Base-by-base conservation (phyloP, 2,113 vertebrate species). In the Thinocorus orbignyianus region DNA sequence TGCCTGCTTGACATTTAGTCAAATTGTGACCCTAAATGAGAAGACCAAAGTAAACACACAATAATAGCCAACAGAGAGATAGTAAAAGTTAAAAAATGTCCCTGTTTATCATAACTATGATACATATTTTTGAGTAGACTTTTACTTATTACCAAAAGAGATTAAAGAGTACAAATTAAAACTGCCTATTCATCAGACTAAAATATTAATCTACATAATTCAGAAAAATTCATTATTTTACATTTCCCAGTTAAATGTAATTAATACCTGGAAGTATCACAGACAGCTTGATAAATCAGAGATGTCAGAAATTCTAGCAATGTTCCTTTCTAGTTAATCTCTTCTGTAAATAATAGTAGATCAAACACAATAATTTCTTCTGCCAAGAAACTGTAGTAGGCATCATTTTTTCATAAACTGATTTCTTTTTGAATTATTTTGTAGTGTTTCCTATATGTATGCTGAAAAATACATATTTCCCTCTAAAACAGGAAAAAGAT, bases 131-230 rank as follows among this genome's bases (percentile, higher is more conserved):
- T 69, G 41, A 81, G 48, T 72, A 10, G 30, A 73, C 1, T 69
- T 83, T 48, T 77, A 41, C 10, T 79, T 81, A 61, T 62, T 79
- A 51, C 18, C 17, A 84, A 44, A 88, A 52, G 24, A 71, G 23
- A 55, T 61, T 44, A 55, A 44, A 69, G 26, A 49, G 3, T 11
- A 74, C 4, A 60, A 65, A 17, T 82, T 83, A 71, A 83, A 85
- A 87, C 6, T 64, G 6, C 7, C 10, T 54, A 52, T 72, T 95
- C 25, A 80, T 31, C 84, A 81, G 83, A 70, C 58, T 83, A 62
- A 96, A 95, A 90, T 17, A 74, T 52, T 48, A 57, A 64, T 93
- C 44, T 62, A 88, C 93, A 94, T 95, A 91, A 92, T 74, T 91
- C 37, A 83, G n/a, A 44, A 52, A 90, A 94, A 66, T 26, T 60